A percentile compares a stretch with the other conserved stretches of the same genome.
phyloP scores from a whole-genome alignment of 2,797 vertebrate species.

The Crenichthys baileyi region DNA sequence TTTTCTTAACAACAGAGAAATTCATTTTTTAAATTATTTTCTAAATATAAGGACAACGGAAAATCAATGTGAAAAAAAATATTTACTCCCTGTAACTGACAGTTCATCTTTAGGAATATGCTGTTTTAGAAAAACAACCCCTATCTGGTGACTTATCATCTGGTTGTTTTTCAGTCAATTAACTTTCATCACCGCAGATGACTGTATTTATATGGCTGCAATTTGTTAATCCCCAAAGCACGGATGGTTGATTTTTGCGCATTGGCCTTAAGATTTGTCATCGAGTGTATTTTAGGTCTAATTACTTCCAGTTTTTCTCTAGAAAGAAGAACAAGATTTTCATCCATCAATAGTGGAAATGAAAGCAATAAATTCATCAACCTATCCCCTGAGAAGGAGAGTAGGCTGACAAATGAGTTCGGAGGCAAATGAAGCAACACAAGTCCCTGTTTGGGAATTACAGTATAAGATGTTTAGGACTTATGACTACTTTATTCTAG shows the following conservation, averaged over 20 bases:
- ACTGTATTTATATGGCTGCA: constrained; percentile 75
- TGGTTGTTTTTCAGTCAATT: constrained; percentile 75
- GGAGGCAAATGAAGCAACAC: constrained; percentile 53
- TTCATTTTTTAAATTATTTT: constrained; percentile 42
- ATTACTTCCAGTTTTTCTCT: constrained; percentile 61
- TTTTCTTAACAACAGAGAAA: constrained; percentile 34
- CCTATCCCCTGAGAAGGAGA: constrained; percentile 49
- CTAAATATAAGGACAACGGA: constrained; percentile 30
- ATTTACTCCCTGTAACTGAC: constrained; percentile 53
- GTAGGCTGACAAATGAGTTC: constrained; percentile 53
- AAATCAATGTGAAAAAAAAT: constrained; percentile 37
- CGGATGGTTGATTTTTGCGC: constrained; percentile 70
- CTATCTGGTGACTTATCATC: constrained; percentile 67
- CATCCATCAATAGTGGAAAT: constrained; percentile 57
- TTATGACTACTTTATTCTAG: constrained; percentile 13
- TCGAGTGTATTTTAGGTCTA: constrained; percentile 62
- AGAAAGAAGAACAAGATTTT: constrained; percentile 46
- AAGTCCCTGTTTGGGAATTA: constrained; percentile 33
- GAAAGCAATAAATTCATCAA: constrained; percentile 67
- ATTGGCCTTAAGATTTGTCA: constrained; percentile 72
- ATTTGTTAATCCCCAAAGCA: constrained; percentile 75
- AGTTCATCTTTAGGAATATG: constrained; percentile 66
- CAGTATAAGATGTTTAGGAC: constrained; percentile 35
- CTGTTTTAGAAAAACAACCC: constrained; percentile 58
- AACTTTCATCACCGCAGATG: constrained; percentile 74